Evolutionary conservation across 1,140 invertebrate species (phyloP), one percentile per base, ranked within the genome.

Genomic region (Lordiphosa stackelbergi): DNA sequence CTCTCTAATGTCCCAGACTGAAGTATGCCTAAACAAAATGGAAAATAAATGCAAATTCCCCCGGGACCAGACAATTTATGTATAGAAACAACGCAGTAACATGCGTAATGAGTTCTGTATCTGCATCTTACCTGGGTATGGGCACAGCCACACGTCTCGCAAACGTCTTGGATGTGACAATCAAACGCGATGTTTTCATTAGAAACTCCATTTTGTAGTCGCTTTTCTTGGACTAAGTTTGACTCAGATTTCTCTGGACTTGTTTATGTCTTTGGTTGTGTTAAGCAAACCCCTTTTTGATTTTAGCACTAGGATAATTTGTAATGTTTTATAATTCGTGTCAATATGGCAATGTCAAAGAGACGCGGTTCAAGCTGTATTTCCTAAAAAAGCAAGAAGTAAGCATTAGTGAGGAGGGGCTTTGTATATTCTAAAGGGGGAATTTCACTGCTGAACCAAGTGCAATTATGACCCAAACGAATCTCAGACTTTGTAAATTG

Each of bases 151-250:
- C 85, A 72, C 85, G 85, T 36, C 85, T 61, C 34, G 85, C 70
- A 46, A 85, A 84, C 63, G 81, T 87, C 65, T 86, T 83, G 54
- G 77, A 71, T 48, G 64, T 72, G 60, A 87, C 72, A 71, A 87
- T 87, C 55, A 87, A 57, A 43, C 85, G 81, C 59, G 85, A 87
- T 53, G 85, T 85, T 85, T 87, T 87, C 59, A 87, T 78, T 71
- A 87, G 61, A 62, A 85, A 87, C 63, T 87, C 85, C 85, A 87
- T 87, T 65, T 66, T 74, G 51, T 34, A 31, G 10, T 19, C 5
- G 51, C 16, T 38, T 56, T 47, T 5, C 37, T 12, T 31, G 24
- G 12, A n/a, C 11, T 36, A 46, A 13, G 7, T 12, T 38, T 36
- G 9, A 12, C 9, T 0, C 11, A n/a, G 11, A 8, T 45, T 28